Percentiles rank a stretch among this genome's conserved stretches.
phyloP scores from a whole-genome alignment of 2,113 vertebrate genomes.

The Saguinus midas region DNA sequence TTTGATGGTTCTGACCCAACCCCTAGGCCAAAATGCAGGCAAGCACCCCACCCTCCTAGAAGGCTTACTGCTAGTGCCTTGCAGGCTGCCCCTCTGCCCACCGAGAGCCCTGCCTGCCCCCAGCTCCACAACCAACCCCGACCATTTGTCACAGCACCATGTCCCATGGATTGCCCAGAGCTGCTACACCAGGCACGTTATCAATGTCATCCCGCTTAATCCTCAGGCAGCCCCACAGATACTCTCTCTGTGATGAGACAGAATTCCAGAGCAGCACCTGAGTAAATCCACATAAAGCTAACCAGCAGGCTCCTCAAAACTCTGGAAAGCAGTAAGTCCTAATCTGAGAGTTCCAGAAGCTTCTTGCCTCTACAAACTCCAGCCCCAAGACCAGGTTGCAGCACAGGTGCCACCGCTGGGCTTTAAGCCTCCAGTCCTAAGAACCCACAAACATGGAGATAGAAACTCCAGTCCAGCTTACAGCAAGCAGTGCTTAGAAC shows the following conservation, averaged over 20 bases:
- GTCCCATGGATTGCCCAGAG: fast-evolving
- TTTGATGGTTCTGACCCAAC: not conserved
- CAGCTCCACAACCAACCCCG: not conserved
- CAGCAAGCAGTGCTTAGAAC: not conserved
- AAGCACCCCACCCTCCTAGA: fast-evolving
- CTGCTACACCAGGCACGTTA: fast-evolving
- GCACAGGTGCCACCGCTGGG: not conserved
- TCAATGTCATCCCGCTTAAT: fast-evolving
- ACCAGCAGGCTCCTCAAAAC: not conserved
- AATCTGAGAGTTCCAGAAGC: not conserved
- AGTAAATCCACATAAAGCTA: not conserved
- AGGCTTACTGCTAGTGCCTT: not conserved
- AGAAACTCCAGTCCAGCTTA: not conserved
- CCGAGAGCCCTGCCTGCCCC: not conserved
- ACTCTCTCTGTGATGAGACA: not conserved
- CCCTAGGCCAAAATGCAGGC: not conserved
- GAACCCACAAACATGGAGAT: not conserved
- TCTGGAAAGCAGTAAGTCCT: not conserved
- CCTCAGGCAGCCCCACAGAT: not conserved
- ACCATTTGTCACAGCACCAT: fast-evolving
- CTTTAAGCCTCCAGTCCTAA: not conserved
- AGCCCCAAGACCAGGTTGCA: not conserved
- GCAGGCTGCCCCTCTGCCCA: not conserved
- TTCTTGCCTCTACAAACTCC: not conserved
- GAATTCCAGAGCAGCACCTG: not conserved